These are phyloP conservation scores for Pollachius pollachius DNA, from an alignment of 2,113 vertebrate species.

Conservation along the genomic window DNA sequence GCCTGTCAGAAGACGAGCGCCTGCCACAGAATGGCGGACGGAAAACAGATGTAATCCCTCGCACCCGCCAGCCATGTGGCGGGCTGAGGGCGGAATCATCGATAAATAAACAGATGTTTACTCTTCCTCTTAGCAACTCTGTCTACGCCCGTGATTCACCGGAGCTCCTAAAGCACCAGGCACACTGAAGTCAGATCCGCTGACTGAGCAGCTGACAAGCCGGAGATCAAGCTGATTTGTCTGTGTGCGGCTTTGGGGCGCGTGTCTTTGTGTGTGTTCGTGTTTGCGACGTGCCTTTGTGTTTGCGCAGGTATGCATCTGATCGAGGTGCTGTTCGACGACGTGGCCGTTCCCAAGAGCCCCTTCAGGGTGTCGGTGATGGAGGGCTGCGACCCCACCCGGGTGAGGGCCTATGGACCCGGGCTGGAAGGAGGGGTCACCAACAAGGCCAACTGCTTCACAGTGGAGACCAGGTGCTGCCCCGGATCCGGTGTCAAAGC, in stretches of 20 bases:
- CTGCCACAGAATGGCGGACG: conserved; percentile 55
- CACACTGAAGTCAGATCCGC: neutral
- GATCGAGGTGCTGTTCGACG: conserved; percentile 88
- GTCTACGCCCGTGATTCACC: conserved; percentile 29
- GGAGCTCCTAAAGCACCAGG: neutral
- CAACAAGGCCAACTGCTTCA: conserved; percentile 91
- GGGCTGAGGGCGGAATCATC: conserved; percentile 35
- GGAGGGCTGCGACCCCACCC: conserved; percentile 89
- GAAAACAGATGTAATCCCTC: conserved; percentile 55
- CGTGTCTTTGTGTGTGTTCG: conserved; percentile 3
- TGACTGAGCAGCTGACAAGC: no score
- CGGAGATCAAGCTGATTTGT: no score
- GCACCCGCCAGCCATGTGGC: conserved; percentile 40
- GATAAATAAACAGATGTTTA: conserved; percentile 61
- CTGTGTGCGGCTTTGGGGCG: neutral
- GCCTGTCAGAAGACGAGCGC: conserved; percentile 51
- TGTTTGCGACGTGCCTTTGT: neutral
- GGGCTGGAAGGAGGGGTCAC: conserved; percentile 89
- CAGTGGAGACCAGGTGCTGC: conserved; percentile 80
- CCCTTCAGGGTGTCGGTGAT: conserved; percentile 89
- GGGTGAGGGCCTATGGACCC: conserved; percentile 86
- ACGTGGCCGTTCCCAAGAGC: conserved; percentile 84
- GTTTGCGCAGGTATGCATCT: conserved; percentile 80
- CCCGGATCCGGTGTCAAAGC: neutral
- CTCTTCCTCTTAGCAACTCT: conserved; percentile 43